phyloP scores from a whole-genome alignment of 2,888 invertebrate genomes.

The Ochropacha duplaris region DNA sequence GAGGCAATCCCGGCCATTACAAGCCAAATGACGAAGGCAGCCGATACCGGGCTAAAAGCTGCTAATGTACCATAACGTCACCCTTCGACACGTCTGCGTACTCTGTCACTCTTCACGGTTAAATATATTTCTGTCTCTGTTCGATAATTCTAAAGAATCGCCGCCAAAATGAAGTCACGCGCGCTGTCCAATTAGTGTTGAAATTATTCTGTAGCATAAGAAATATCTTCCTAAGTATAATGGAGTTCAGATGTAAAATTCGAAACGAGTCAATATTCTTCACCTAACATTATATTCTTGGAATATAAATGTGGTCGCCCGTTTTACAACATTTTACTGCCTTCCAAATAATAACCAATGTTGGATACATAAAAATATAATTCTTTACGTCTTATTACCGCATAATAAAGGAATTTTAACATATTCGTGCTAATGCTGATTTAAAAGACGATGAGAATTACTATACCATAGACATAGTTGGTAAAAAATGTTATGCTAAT shows the following conservation, averaged over 20 bases:
- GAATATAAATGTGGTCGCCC: constrained; percentile 18
- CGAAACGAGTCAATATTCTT: constrained; percentile 12
- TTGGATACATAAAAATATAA: constrained; percentile 24
- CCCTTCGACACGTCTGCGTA: constrained; percentile 35
- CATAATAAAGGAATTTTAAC: constrained; percentile 57
- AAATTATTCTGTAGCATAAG: constrained; percentile 26
- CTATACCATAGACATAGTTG: constrained; percentile 40
- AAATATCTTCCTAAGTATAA: constrained; percentile 18
- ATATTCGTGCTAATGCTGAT: constrained; percentile 54
- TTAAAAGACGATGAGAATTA: constrained; percentile 35
- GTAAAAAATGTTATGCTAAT: constrained; percentile 53
- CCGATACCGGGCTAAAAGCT: constrained; percentile 64
- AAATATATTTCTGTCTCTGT: constrained; percentile 37
- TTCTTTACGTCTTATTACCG: constrained; percentile 36
- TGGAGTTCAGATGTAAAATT: constrained; percentile 7
- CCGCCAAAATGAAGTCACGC: constrained; percentile 63
- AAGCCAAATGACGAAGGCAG: constrained; percentile 65
- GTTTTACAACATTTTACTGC: constrained; percentile 25
- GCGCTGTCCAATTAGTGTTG: constrained; percentile 56
- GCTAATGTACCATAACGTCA: constrained; percentile 62
- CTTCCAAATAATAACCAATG: constrained; percentile 23
- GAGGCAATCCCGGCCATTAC: constrained; percentile 70
- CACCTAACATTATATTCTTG: constrained; percentile 15
- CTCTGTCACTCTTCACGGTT: constrained; percentile 36
- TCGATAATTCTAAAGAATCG: constrained; percentile 47